These are phyloP conservation scores for Scaptomyza polygonia DNA, from an alignment of 2,888 invertebrate genomes.

Conservation along the genomic window DNA sequence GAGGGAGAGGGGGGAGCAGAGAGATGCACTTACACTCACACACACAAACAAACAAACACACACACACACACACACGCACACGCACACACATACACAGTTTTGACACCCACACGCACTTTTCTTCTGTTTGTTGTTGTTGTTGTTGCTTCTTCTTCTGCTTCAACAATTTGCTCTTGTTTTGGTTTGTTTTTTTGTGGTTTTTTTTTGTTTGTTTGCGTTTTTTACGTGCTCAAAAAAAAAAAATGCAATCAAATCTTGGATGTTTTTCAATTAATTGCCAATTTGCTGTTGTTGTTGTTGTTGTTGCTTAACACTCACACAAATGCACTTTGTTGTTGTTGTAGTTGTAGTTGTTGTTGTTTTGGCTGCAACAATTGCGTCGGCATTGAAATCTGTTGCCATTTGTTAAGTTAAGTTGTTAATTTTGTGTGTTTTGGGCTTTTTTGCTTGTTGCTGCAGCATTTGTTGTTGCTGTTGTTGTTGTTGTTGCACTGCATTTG, in stretches of 20 bases:
- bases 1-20: not conserved
- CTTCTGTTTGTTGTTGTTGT: constrained; percentile 1
- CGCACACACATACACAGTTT: constrained; percentile 2
- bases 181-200: constrained; percentile 25
- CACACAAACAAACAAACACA: constrained; percentile 6
- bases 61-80: constrained; percentile 3
- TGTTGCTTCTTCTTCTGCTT: constrained; percentile 10
- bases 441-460: constrained; percentile 1
- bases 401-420: constrained; percentile 31
- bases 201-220: constrained; percentile 12
- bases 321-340: constrained; percentile 23
- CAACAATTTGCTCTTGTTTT: constrained; percentile 10
- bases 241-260: constrained; percentile 49
- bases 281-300: constrained; percentile 37
- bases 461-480: constrained; percentile 14
- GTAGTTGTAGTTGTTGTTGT: constrained; percentile 36
- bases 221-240: constrained; percentile 74
- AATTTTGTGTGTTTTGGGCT: constrained; percentile 5
- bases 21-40: constrained; percentile 1
- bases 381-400: constrained; percentile 49
- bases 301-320: constrained; percentile 17
- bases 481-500: constrained; percentile 18
- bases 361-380: constrained; percentile 48
- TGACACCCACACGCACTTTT: constrained; percentile 24
- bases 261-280: too few species aligned